phyloP scores from a whole-genome alignment of 92 coral and sea anemone species.

The Palythoa grandiflora region DNA sequence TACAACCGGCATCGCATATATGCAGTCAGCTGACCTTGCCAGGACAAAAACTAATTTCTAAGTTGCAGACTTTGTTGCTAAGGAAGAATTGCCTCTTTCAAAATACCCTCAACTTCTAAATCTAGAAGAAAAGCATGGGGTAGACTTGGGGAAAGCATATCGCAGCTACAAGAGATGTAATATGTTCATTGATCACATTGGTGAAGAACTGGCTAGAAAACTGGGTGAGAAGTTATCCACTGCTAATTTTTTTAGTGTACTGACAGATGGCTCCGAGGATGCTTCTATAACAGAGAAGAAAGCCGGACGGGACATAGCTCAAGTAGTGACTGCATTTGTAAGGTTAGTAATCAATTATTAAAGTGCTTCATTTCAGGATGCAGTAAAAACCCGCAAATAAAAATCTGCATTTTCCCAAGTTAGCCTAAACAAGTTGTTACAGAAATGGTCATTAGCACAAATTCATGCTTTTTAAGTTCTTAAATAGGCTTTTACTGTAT shows the following conservation, averaged over 20 bases:
- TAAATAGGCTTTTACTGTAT: conserved; percentile 6
- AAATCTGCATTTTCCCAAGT: conserved; percentile 15
- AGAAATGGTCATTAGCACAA: conserved; percentile 15
- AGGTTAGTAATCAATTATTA: conserved; percentile 17
- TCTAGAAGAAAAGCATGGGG: conserved; percentile 72
- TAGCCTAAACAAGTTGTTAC: conserved; percentile 11
- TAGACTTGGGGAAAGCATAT: conserved; percentile 54
- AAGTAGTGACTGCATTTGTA: conserved; percentile 75
- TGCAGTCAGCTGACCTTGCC: conserved; percentile 14
- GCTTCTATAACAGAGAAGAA: conserved; percentile 71
- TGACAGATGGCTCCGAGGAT: conserved; percentile 79
- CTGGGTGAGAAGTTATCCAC: conserved; percentile 61
- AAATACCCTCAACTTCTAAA: conserved; percentile 68
- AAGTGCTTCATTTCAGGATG: conserved; percentile 16
- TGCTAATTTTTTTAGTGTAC: conserved; percentile 77
- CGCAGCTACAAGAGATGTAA: conserved; percentile 68
- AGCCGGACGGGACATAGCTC: conserved; percentile 75
- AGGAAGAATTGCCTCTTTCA: conserved; percentile 30
- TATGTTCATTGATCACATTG: conserved; percentile 59
- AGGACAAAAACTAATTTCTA: not conserved
- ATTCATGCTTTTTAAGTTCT: conserved; percentile 4
- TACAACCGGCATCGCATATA: conserved; percentile 24
- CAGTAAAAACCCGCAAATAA: conserved; percentile 12
- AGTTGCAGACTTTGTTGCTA: conserved; percentile 22
- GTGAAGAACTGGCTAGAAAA: conserved; percentile 60